A percentile compares a stretch with the other conserved stretches of the same genome.
Evolutionary conservation across 2,113 vertebrate genomes (phyloP).

Genomic region (Atractosteus spatula): DNA sequence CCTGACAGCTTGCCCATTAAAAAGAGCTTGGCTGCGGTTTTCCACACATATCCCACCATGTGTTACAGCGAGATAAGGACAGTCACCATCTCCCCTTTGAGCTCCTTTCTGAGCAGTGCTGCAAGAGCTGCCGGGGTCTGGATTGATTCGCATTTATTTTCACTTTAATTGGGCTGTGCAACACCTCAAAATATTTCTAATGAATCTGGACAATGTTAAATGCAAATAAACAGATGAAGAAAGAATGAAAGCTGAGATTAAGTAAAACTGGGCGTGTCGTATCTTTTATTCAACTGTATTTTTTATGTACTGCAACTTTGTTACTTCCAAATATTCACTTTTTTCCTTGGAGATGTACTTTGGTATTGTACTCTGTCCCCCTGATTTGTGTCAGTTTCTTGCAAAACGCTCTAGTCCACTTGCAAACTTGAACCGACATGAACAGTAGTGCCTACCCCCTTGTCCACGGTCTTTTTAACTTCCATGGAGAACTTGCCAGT

Average conservation of each 20-base stretch:
- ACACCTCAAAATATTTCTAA: background rate
- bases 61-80: slow-evolving; percentile 26
- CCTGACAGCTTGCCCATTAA: slow-evolving; percentile 17
- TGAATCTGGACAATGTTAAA: background rate
- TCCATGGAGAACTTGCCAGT: slow-evolving; percentile 96
- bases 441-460: slow-evolving; percentile 77
- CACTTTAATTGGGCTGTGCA: background rate
- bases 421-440: no score
- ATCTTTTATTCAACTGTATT: no score
- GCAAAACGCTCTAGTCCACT: no score
- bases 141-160: background rate
- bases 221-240: background rate
- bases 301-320: no score
- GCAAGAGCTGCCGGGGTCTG: background rate
- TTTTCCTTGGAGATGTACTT: no score
- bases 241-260: no score
- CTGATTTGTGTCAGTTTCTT: background rate
- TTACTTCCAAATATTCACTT: no score
- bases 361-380: background rate
- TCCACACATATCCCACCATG: slow-evolving; percentile 18
- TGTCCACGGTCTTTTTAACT: slow-evolving; percentile 96
- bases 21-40: slow-evolving; percentile 7
- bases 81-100: background rate
- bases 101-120: background rate
- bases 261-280: no score